A percentile compares a stretch with the other conserved stretches of the same genome.
Evolutionary conservation across 2,797 vertebrate genomes (phyloP).

Genomic region (Agapornis canus): DNA sequence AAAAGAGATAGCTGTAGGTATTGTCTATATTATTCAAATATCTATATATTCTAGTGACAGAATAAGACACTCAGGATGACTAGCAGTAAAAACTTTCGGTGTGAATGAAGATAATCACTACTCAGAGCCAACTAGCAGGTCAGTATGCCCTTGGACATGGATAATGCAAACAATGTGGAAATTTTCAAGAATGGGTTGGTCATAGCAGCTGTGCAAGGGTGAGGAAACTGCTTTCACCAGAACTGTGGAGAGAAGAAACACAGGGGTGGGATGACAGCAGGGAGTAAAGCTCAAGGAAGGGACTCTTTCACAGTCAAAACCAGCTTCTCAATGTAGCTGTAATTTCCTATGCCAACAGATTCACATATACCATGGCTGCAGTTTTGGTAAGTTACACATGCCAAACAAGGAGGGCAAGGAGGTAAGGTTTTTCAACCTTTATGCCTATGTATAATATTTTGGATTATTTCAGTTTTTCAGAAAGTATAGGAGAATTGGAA

Average conservation of each 20-base stretch:
- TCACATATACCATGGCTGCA: neutral
- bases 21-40: neutral
- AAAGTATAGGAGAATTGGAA: neutral
- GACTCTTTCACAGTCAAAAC: neutral
- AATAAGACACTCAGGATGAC: neutral
- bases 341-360: neutral
- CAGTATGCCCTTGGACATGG: neutral
- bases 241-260: neutral
- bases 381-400: neutral
- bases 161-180: neutral
- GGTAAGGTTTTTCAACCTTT: neutral
- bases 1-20: neutral
- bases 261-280: neutral
- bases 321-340: neutral
- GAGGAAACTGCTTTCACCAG: neutral
- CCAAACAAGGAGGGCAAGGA: neutral
- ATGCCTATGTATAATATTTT: neutral
- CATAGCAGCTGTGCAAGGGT: constrained; percentile 4
- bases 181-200: neutral
- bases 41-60: neutral
- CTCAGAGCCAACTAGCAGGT: neutral
- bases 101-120: neutral
- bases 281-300: neutral
- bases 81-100: neutral
- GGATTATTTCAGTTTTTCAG: neutral